phyloP scores from a whole-genome alignment of 2,888 invertebrate genomes.

The Serripes groenlandicus region DNA sequence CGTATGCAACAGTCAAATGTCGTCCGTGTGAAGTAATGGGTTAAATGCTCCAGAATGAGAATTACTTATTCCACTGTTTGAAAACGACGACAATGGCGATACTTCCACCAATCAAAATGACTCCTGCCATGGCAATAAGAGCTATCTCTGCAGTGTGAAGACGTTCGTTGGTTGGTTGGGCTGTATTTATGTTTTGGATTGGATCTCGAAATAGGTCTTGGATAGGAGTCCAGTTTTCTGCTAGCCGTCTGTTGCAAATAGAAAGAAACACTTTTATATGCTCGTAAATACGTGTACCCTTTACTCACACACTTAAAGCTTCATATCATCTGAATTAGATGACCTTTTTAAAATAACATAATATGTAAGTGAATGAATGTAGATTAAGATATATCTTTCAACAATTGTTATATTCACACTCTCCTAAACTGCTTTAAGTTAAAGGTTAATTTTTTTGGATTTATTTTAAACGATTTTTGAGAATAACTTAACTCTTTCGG shows the following conservation, averaged over 20 bases:
- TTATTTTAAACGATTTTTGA: no score
- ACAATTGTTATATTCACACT: no score
- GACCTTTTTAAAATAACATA: no score
- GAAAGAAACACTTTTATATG: no score
- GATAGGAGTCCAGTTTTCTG: slow-evolving; percentile 42
- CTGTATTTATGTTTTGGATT: neutral
- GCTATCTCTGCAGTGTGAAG: slow-evolving; percentile 52
- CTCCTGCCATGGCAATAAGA: slow-evolving; percentile 47
- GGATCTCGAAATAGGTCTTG: slow-evolving; percentile 50
- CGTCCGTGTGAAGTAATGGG: neutral
- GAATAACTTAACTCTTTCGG: no score
- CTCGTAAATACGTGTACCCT: no score
- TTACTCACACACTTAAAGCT: no score
- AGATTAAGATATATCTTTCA: no score
- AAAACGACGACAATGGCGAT: slow-evolving; percentile 39
- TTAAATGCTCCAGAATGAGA: neutral
- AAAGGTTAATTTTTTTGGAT: no score
- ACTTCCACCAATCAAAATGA: slow-evolving; percentile 41
- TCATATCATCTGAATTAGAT: neutral
- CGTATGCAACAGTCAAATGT: neutral
- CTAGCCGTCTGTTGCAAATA: slow-evolving; percentile 26
- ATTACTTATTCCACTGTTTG: slow-evolving; percentile 55
- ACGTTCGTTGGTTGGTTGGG: neutral
- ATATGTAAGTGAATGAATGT: no score
- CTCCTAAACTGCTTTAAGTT: no score